Evolutionary conservation across 2,113 vertebrate genomes (phyloP).

Genomic region (Thunnus maccoyii): DNA sequence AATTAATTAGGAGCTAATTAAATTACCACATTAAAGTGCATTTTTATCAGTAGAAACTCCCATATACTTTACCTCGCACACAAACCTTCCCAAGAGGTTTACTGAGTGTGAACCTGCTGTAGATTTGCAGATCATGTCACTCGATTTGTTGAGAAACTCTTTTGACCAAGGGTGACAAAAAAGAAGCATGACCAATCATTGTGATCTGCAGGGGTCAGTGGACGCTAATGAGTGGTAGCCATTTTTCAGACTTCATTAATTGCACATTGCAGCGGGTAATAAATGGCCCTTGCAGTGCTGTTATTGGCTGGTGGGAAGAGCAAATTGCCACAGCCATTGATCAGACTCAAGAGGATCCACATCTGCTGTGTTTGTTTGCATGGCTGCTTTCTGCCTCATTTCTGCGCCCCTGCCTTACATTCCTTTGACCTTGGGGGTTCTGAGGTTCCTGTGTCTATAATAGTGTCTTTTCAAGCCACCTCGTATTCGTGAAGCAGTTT

Average conservation of each 20-base stretch:
- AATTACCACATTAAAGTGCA: not conserved
- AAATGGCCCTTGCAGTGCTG: conserved; percentile 43
- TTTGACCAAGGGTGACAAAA: conserved; percentile 50
- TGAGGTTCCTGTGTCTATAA: conserved; percentile 22
- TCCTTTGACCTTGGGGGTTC: conserved; percentile 53
- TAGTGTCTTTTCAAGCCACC: conserved; percentile 9
- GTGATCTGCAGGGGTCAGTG: conserved; percentile 61
- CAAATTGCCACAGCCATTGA: conserved; percentile 58
- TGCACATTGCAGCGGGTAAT: conserved; percentile 49
- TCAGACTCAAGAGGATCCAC: conserved; percentile 44
- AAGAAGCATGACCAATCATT: conserved; percentile 57
- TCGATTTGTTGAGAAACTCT: conserved; percentile 50
- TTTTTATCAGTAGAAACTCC: not conserved
- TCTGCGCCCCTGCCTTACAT: not conserved
- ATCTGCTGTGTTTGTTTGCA: conserved; percentile 59
- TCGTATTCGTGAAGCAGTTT: conserved; percentile 34
- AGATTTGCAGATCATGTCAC: conserved; percentile 47
- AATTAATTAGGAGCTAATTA: conserved; percentile 13
- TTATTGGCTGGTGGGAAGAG: conserved; percentile 49
- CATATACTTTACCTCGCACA: not conserved
- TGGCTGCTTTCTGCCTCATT: conserved; percentile 35
- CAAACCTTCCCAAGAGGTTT: not conserved
- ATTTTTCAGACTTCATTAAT: conserved; percentile 74
- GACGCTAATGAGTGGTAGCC: conserved; percentile 57
- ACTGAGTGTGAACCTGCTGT: conserved; percentile 6